These are phyloP conservation scores for Pseudobourletiella spinata DNA, from an alignment of 1,140 invertebrate species.

Conservation along the genomic window DNA sequence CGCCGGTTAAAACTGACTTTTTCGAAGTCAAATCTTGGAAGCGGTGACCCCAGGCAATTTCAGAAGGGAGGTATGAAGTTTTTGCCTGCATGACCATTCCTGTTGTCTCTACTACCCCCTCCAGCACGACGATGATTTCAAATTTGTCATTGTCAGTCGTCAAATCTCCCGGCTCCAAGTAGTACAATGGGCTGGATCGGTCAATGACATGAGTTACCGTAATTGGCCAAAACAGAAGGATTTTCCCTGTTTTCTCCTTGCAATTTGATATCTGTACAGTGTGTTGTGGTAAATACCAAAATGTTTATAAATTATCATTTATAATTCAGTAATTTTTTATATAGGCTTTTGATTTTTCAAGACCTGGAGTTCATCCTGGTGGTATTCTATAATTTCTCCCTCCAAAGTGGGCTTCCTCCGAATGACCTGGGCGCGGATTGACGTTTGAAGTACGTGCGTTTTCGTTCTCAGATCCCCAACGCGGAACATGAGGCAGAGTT, in stretches of 20 bases:
- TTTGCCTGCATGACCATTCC: conserved; percentile 54
- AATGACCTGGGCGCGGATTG: conserved; percentile 76
- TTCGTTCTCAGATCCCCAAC: conserved; percentile 88
- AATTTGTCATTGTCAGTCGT: conserved; percentile 54
- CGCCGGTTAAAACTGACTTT: conserved; percentile 70
- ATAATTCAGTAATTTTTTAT: not conserved
- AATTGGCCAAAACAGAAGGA: conserved; percentile 62
- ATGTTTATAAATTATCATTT: not conserved
- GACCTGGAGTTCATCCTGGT: conserved; percentile 52
- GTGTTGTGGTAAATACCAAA: not conserved
- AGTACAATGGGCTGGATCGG: conserved; percentile 48
- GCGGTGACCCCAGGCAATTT: conserved; percentile 80
- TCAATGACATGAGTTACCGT: conserved; percentile 54
- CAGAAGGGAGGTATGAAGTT: not conserved
- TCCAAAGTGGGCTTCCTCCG: conserved; percentile 64
- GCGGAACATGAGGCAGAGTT: conserved; percentile 78
- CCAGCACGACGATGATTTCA: conserved; percentile 85
- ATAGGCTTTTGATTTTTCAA: no score
- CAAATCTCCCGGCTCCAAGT: conserved; percentile 52
- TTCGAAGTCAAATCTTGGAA: conserved; percentile 76
- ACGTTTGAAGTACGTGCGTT: conserved; percentile 76
- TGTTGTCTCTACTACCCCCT: conserved; percentile 76
- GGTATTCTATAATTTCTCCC: conserved; percentile 67
- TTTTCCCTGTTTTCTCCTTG: conserved; percentile 59
- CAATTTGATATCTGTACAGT: conserved; percentile 59